Conservation (phyloP, 2,113 vertebrate genomes). For the Haemorhous mexicanus region DNA sequence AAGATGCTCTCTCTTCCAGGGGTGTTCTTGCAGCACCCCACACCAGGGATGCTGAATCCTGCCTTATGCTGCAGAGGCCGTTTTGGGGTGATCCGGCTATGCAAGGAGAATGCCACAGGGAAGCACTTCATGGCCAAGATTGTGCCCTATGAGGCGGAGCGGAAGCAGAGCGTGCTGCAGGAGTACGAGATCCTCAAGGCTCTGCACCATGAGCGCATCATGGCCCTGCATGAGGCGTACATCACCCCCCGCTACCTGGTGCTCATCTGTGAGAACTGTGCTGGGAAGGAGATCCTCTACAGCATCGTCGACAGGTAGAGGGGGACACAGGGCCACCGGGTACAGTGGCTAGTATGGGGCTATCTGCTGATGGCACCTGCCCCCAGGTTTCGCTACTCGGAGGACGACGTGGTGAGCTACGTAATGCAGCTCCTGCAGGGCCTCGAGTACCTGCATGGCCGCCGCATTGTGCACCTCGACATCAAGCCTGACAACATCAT, state of each 20-base stretch:
- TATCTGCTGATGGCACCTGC: background rate
- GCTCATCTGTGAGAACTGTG: constrained; percentile 91
- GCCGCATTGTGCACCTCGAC: constrained; percentile 91
- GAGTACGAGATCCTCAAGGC: constrained; percentile 96
- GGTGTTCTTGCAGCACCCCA: background rate
- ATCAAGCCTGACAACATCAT: constrained; percentile 95
- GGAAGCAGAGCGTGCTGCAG: constrained; percentile 86
- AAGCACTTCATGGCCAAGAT: constrained; percentile 96
- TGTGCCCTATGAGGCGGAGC: constrained; percentile 88
- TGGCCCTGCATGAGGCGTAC: constrained; percentile 94
- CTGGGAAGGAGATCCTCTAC: constrained; percentile 92
- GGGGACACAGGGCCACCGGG: rapidly evolving
- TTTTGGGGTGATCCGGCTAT: constrained; percentile 92
- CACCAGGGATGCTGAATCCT: background rate
- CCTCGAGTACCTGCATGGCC: constrained; percentile 89
- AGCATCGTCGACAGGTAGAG: constrained; percentile 91
- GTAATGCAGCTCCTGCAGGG: constrained; percentile 91
- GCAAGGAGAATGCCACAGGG: constrained; percentile 93
- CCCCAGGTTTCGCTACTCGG: constrained; percentile 92
- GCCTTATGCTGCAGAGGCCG: constrained; percentile 79
- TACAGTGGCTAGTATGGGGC: rapidly evolving
- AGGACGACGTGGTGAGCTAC: constrained; percentile 92
- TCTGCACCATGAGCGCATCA: constrained; percentile 90
- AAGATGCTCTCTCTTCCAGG: background rate
- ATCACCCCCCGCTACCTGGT: constrained; percentile 97